Base-by-base conservation (phyloP, 2,888 invertebrate species). In the Plebejus anna region DNA sequence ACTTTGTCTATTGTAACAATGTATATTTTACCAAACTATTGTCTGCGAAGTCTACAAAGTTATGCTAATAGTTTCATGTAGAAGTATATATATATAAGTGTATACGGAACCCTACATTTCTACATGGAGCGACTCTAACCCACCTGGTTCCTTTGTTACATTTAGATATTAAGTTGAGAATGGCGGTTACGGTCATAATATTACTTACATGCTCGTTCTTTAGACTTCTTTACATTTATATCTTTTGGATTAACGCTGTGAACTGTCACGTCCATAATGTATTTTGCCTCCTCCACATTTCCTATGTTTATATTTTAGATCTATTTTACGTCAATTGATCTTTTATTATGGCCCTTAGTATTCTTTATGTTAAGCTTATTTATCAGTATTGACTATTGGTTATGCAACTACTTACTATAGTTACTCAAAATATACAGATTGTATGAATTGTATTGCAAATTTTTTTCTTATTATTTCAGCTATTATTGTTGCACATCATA, bases 151-250 rank as follows among this genome's bases (percentile, higher is more conserved):
- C 85, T 89, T 89, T 90, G 88, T 90, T 84, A 85, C 84, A 87
- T 88, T 86, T 86, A 88, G 88, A 90, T 91, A 91, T 92, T 88
- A 89, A 89, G 86, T 86, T 83, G 82, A 87, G 88, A 87, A 85
- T 87, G 82, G 84, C 86, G 84, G 86, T 85, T 86, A 90, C 87
- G 89, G 90, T 91, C 92, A 91, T 88, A 92, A 91, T 88, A 92
- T 90, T 88, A 87, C 87, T 84, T 84, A 85, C 84, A 84, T 85
- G 83, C 83, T 81, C 78, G 81, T 87, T 87, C 85, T 88, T 87
- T 88, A 87, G 85, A 81, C 83, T 88, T 87, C 87, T 87, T 87
- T 88, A 86, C 85, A 89, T 89, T 87, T 83, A 82, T 83, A 84
- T 80, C 82, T 82, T 79, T 80, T 80, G 83, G 85, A 84, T 83